A percentile compares a stretch with the other conserved stretches of the same genome.
phyloP scores from a whole-genome alignment of 2,888 invertebrate species.

The Elegia similella region DNA sequence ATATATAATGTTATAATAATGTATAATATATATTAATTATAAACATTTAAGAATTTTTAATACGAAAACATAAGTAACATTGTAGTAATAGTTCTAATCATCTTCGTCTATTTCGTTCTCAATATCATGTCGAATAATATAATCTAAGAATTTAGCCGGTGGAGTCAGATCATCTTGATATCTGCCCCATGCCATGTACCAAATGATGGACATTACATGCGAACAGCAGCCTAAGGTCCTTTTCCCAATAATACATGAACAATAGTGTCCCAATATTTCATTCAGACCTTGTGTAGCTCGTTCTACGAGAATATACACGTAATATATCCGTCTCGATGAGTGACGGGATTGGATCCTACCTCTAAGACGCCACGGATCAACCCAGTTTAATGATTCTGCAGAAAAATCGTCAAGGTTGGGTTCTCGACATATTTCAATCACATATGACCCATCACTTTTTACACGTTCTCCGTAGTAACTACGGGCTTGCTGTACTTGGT shows the following conservation, averaged over 20 bases:
- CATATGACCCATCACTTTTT: constrained; percentile 9
- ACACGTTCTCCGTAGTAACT: constrained; percentile 6
- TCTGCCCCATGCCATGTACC: neutral
- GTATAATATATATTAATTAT: too few relatives aligned
- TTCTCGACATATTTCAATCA: constrained; percentile 6
- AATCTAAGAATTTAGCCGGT: neutral
- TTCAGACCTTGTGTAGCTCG: neutral
- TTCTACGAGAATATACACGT: neutral
- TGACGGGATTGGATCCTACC: constrained; percentile 1
- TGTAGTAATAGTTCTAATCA: too few relatives aligned
- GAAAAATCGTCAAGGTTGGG: neutral
- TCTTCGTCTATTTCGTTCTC: too few relatives aligned
- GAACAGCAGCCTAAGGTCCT: neutral
- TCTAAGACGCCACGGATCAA: constrained; percentile 1
- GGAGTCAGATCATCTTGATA: neutral
- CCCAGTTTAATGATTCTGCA: neutral
- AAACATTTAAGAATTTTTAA: too few relatives aligned
- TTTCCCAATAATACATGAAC: neutral
- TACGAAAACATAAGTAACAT: too few relatives aligned
- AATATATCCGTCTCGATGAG: neutral
- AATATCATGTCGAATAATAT: too few relatives aligned
- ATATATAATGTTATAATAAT: too few relatives aligned
- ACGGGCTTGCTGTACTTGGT: constrained; percentile 11
- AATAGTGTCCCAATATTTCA: neutral
- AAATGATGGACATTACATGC: neutral